Evolutionary conservation across 92 coral and sea anemone genomes (phyloP), one percentile per base, ranked within the genome.

Genomic region (Muricea muricata): DNA sequence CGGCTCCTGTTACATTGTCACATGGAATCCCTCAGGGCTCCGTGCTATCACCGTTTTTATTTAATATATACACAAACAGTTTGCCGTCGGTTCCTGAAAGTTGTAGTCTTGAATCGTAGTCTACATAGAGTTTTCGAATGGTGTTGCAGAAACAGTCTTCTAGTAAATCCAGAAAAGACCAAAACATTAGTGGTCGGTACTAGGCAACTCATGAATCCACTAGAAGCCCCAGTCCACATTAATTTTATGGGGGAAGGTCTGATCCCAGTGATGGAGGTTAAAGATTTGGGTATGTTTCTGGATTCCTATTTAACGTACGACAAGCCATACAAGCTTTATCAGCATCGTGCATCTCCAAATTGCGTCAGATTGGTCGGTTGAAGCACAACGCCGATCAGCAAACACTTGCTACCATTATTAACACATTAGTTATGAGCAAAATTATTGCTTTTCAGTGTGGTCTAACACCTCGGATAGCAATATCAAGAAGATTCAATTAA

Each of bases 21-120:
- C 91, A 91, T 52, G 89, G 93, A 10, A 82, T 87, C 9, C 91
- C 91, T 0, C 86, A n/a, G n/a, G n/a, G n/a, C n/a, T n/a, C n/a
- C n/a, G n/a, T n/a, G n/a, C n/a, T n/a, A n/a, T n/a, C n/a, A n/a
- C n/a, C n/a, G n/a, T n/a, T n/a, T n/a, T 54, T 89, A 28, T 86
- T 89, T 55, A 71, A 73, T n/a, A n/a, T n/a, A 25, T 82, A 83
- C 39, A 90, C 93, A 77, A 90, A 86, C n/a, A n/a, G n/a, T n/a
- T n/a, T n/a, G n/a, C n/a, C n/a, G n/a, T n/a, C n/a, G n/a, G n/a
- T n/a, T n/a, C n/a, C n/a, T n/a, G n/a, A n/a, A n/a, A n/a, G n/a
- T n/a, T n/a, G n/a, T n/a, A n/a, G n/a, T n/a, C n/a, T n/a, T n/a
- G n/a, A n/a, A n/a, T n/a, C n/a, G n/a, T n/a, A n/a, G n/a, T n/a